Base-by-base conservation (phyloP, 2,113 vertebrate genomes). In the Lophotis ruficrista region DNA sequence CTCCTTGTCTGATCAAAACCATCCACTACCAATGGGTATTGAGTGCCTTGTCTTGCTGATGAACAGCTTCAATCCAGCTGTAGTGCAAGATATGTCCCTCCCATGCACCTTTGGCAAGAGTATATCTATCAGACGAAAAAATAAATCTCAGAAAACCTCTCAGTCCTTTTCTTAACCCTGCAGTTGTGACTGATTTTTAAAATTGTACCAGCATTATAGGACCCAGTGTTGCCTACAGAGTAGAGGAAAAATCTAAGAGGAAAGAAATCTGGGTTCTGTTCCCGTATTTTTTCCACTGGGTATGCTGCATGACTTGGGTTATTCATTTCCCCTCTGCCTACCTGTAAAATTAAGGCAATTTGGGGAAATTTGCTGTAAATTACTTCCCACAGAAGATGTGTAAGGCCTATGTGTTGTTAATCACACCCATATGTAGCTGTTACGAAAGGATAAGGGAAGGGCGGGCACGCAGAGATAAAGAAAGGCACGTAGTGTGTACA, bases 271-370 rank as follows among this genome's bases (percentile, higher is more conserved):
- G 12, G 21, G 53, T 81, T 89, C 61, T 48, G 4, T 56, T 94
- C 23, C 21, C 6, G 2, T 25, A 4, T 72, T 64, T 87, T 56
- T 90, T 31, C 24, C 12, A 27, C 0, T 83, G 64, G 60, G 13
- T 1, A 2, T 83, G 31, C 30, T 86, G 47, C 37, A 60, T 53
- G 38, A 51, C 38, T 89, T 82, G 7, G 4, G 30, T 71, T 92
- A 75, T 30, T 90, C 68, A 72, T 65, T 96, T 89, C 90, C 47
- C 4, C 18, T 73, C 87, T 81, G 35, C 56, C 93, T 86, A 86
- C 88, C 86, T 75, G 51, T 57, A 89, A 97, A 93, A 92, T 90
- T 78, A 87, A 92, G 56, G 28, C 11, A 87, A 68, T 94, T 84
- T 84, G 21, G 51, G 77, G 22, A 84, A 83, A 70, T 75, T 78